Conservation (phyloP, 2,888 invertebrate species). For the Ornithoptera alexandrae region DNA sequence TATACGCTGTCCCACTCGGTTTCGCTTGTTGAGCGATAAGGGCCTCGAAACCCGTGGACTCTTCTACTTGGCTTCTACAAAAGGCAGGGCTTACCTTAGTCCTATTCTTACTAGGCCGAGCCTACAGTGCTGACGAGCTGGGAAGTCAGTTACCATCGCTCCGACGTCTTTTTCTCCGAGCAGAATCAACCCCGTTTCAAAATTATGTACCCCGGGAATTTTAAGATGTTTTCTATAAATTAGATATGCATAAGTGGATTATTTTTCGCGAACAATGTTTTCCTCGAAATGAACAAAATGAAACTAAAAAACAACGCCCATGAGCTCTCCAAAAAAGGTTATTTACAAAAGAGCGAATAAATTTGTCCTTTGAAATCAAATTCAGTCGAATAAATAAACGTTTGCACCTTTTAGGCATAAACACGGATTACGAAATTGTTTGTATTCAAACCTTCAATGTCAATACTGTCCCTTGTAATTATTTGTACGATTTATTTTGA, state of each 20-base stretch:
- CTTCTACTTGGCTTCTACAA: no score
- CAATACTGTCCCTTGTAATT: conserved; percentile 28
- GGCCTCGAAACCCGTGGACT: no score
- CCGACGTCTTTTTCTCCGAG: no score
- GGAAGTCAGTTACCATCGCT: no score
- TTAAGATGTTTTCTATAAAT: neutral
- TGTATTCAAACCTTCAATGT: conserved; percentile 27
- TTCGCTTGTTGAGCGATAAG: no score
- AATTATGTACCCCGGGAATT: no score
- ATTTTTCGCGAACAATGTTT: neutral
- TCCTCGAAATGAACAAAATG: neutral
- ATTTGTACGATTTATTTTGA: conserved; percentile 27
- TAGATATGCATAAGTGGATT: neutral
- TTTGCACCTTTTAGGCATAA: conserved; percentile 27
- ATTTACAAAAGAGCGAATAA: conserved; percentile 24
- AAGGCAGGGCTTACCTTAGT: no score
- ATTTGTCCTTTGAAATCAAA: conserved; percentile 27
- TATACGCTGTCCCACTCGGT: no score
- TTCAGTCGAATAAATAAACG: conserved; percentile 27
- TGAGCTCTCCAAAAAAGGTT: conserved; percentile 8
- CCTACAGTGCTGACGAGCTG: no score
- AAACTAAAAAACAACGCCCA: conserved; percentile 15
- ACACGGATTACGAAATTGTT: conserved; percentile 29
- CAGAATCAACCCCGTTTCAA: no score
- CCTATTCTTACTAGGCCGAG: no score